phyloP scores from a whole-genome alignment of 53 echinoderm and acorn worm species.

The Mesocentrotus franciscanus region DNA sequence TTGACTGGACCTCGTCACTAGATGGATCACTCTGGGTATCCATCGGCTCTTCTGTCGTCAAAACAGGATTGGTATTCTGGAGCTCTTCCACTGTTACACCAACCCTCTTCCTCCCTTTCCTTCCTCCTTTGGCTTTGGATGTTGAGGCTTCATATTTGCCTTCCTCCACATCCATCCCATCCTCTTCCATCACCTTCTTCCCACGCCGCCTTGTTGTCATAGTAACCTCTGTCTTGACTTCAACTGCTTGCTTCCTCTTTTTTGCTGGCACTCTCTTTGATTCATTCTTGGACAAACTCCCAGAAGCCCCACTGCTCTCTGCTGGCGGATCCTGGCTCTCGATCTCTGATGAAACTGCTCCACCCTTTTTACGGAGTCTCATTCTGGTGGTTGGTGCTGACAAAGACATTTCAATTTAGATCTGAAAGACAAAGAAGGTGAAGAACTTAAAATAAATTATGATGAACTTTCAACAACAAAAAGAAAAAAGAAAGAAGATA shows the following conservation, averaged over 20 bases:
- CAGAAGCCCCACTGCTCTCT: not conserved
- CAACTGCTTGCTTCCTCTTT: not conserved
- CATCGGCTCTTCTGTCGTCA: slow-evolving; percentile 48
- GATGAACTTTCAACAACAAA: too few species aligned
- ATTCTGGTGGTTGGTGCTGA: slow-evolving; percentile 46
- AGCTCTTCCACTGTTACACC: slow-evolving; percentile 8
- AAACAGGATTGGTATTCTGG: not conserved
- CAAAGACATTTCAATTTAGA: not conserved
- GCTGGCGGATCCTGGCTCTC: not conserved
- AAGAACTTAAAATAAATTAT: too few species aligned
- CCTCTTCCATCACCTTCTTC: not conserved
- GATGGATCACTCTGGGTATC: slow-evolving; percentile 34
- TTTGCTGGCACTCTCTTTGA: not conserved
- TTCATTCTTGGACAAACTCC: slow-evolving; percentile 3
- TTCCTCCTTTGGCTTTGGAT: not conserved
- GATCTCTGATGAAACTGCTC: not conserved
- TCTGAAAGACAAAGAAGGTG: not conserved
- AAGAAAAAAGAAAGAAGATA: not conserved
- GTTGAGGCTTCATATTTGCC: not conserved
- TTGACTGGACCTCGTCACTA: not conserved
- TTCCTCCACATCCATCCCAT: not conserved
- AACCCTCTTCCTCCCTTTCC: slow-evolving; percentile 28
- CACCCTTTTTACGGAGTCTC: slow-evolving; percentile 15
- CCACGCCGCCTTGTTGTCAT: slow-evolving; percentile 26
- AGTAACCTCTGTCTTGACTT: slow-evolving; percentile 16